A percentile compares a stretch with the other conserved stretches of the same genome.
These are phyloP conservation scores for Scolopax bukidnonensis DNA, from an alignment of 2,797 vertebrate genomes.

Conservation along the genomic window DNA sequence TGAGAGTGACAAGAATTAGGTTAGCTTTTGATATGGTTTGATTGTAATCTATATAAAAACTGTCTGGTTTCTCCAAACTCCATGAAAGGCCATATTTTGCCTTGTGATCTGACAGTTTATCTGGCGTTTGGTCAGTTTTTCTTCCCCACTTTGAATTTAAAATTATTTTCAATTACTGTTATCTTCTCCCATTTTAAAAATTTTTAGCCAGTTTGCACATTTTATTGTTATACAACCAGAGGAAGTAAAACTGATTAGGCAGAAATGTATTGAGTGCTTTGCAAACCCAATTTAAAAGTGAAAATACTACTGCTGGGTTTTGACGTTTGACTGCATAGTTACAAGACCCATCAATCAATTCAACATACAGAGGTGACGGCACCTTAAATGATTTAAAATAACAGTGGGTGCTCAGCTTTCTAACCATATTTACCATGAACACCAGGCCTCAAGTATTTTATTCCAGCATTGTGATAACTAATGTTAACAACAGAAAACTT, in stretches of 20 bases:
- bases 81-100: neutral
- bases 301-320: neutral
- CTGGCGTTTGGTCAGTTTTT: neutral
- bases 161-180: neutral
- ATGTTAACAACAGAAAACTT: neutral
- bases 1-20: neutral
- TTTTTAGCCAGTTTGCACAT: neutral
- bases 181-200: neutral
- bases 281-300: neutral
- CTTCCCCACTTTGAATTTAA: neutral
- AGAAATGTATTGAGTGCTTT: neutral
- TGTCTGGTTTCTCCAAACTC: neutral
- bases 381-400: neutral
- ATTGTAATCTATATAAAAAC: neutral
- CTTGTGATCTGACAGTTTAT: neutral
- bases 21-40: neutral
- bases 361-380: neutral
- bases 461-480: neutral
- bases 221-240: neutral
- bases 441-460: neutral
- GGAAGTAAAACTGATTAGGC: neutral
- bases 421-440: neutral
- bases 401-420: neutral
- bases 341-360: neutral
- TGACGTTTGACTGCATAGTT: neutral